These are phyloP conservation scores for Morpho helenor DNA, from an alignment of 2,888 invertebrate species.

Conservation along the genomic window DNA sequence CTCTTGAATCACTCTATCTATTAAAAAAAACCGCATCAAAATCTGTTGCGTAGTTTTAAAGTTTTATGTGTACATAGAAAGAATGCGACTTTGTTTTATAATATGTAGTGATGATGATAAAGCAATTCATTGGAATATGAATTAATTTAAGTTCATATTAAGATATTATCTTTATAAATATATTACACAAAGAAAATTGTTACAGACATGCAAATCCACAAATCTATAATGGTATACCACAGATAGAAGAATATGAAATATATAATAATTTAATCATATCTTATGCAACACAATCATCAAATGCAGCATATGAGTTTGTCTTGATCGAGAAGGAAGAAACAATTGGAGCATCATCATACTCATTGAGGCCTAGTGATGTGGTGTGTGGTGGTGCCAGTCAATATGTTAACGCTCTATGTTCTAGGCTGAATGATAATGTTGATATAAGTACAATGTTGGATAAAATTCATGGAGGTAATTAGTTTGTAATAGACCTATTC, in stretches of 20 bases:
- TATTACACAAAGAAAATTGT: slow-evolving; percentile 18
- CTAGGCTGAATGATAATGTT: slow-evolving; percentile 48
- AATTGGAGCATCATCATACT: slow-evolving; percentile 35
- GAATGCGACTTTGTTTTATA: too few relatives aligned
- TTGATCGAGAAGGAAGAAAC: slow-evolving; percentile 60
- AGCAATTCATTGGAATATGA: background rate
- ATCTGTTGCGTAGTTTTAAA: too few relatives aligned
- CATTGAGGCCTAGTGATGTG: background rate
- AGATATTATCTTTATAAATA: background rate
- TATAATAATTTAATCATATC: slow-evolving; percentile 63
- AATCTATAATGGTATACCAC: slow-evolving; percentile 45
- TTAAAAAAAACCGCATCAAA: too few relatives aligned
- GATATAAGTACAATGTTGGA: slow-evolving; percentile 66
- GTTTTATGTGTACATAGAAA: too few relatives aligned
- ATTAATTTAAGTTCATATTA: too few relatives aligned
- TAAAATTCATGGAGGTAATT: slow-evolving; percentile 67
- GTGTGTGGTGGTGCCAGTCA: slow-evolving; percentile 43
- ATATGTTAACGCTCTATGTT: slow-evolving; percentile 63
- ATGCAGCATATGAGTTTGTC: slow-evolving; percentile 63
- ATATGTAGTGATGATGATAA: too few relatives aligned
- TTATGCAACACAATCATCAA: slow-evolving; percentile 56
- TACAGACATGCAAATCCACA: slow-evolving; percentile 50
- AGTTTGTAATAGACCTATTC: too few relatives aligned
- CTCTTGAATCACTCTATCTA: too few relatives aligned
- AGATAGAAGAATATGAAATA: slow-evolving; percentile 53